These are phyloP conservation scores for Drosophila nannoptera DNA, from an alignment of 1,140 invertebrate genomes.

Conservation along the genomic window DNA sequence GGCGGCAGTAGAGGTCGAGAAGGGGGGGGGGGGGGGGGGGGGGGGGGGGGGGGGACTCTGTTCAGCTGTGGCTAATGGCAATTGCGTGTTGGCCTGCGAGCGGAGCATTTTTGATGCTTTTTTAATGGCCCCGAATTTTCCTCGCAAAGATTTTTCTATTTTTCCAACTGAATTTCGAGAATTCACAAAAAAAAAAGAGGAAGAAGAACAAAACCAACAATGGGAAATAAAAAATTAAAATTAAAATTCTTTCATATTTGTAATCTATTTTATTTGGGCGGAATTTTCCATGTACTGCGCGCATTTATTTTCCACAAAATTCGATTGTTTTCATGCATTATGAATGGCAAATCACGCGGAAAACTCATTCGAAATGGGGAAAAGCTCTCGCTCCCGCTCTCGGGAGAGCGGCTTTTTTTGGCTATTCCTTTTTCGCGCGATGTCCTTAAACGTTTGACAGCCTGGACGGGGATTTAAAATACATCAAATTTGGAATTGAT, in stretches of 20 bases:
- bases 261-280: background rate
- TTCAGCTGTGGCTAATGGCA: slow-evolving; percentile 35
- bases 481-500: too few species aligned
- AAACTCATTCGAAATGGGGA: background rate
- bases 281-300: too few species aligned
- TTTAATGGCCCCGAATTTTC: slow-evolving; percentile 25
- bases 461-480: background rate
- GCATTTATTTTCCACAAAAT: background rate
- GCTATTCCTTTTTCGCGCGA: background rate
- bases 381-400: too few species aligned
- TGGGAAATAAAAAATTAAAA: too few species aligned
- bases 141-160: too few species aligned
- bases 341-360: slow-evolving; percentile 3
- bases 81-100: slow-evolving; percentile 32
- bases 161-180: background rate
- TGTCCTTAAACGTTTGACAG: slow-evolving; percentile 1
- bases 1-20: background rate
- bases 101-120: slow-evolving; percentile 20
- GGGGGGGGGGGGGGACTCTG: background rate
- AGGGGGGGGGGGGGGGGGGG: too few species aligned
- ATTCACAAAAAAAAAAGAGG: slow-evolving; percentile 4
- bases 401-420: background rate
- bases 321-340: background rate
- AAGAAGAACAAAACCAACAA: too few species aligned
- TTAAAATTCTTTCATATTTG: too few species aligned